Conservation (phyloP, 2,888 invertebrate genomes). For the Bhutanitis thaidina region DNA sequence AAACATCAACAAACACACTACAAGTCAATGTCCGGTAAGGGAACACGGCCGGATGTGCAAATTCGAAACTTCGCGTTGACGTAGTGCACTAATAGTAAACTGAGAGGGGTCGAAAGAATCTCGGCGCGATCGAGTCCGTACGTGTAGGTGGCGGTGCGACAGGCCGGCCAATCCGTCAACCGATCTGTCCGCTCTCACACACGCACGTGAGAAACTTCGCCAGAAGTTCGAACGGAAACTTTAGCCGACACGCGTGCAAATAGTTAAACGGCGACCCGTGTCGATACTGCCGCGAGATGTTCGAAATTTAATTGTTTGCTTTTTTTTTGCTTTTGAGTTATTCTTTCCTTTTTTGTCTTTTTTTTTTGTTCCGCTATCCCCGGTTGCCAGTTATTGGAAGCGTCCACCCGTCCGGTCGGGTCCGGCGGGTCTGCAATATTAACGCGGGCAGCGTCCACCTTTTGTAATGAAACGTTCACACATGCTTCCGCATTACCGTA, state of each 20-base stretch:
- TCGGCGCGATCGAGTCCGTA: conserved; percentile 32
- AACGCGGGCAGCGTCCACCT: conserved; percentile 78
- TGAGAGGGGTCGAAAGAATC: conserved; percentile 29
- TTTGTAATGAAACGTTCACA: conserved; percentile 80
- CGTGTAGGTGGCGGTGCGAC: conserved; percentile 37
- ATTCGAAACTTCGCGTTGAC: conserved; percentile 40
- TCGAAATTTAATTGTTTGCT: conserved; percentile 41
- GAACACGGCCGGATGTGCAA: conserved; percentile 44
- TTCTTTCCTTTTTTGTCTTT: conserved; percentile 42
- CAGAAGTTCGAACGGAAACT: conserved; percentile 56
- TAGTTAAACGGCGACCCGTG: conserved; percentile 21
- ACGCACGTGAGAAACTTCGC: conserved; percentile 67
- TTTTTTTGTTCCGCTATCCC: conserved; percentile 45
- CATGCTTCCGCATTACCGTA: conserved; percentile 80
- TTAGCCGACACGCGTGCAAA: conserved; percentile 48
- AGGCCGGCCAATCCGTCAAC: conserved; percentile 51
- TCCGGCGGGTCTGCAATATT: conserved; percentile 78
- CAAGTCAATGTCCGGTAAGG: conserved; percentile 58
- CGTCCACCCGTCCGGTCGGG: conserved; percentile 76
- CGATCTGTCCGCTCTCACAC: conserved; percentile 53
- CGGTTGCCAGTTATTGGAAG: conserved; percentile 37
- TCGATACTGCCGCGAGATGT: too few species aligned
- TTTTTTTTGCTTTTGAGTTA: conserved; percentile 41
- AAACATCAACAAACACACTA: conserved; percentile 67
- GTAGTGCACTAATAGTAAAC: conserved; percentile 43